phyloP scores from a whole-genome alignment of 1,140 invertebrate species.

The Lethrus apterus region DNA sequence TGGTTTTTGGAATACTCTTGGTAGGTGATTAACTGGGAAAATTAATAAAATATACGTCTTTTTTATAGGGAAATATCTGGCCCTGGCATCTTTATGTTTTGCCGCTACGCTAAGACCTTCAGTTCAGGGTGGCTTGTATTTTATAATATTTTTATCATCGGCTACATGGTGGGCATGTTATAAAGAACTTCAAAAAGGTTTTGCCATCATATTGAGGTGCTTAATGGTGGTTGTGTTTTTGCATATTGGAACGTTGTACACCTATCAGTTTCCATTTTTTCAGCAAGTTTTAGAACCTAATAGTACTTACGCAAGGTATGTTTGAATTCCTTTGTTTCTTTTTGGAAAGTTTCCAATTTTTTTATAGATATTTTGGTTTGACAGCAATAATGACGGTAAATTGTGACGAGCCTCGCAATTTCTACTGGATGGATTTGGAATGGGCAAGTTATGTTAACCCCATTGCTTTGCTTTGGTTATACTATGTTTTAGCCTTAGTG shows the following conservation, averaged over 20 bases:
- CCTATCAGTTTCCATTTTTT: constrained; percentile 81
- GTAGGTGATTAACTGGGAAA: constrained; percentile 30
- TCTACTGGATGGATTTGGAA: constrained; percentile 49
- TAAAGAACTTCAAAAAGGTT: constrained; percentile 61
- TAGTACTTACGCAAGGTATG: constrained; percentile 58
- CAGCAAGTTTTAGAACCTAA: constrained; percentile 64
- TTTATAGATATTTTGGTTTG: constrained; percentile 60
- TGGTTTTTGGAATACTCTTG: constrained; percentile 28
- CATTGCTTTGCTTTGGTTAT: constrained; percentile 64
- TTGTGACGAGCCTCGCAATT: constrained; percentile 55
- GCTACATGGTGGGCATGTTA: constrained; percentile 86
- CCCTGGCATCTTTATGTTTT: constrained; percentile 64
- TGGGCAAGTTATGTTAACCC: constrained; percentile 71
- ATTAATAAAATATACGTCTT: constrained; percentile 42
- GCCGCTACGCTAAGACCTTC: constrained; percentile 72
- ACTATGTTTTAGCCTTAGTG: constrained; percentile 64
- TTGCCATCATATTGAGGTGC: constrained; percentile 62
- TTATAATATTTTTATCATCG: constrained; percentile 73
- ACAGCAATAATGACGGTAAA: constrained; percentile 49
- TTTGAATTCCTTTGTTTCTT: constrained; percentile 4
- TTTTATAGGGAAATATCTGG: constrained; percentile 61
- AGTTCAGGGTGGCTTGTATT: constrained; percentile 74
- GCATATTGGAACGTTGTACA: constrained; percentile 70
- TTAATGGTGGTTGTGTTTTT: constrained; percentile 65
- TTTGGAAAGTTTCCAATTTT: constrained; percentile 3